Evolutionary conservation across 2,113 vertebrate species (phyloP), one percentile per base, ranked within the genome.

Genomic region (Falco punctatus): DNA sequence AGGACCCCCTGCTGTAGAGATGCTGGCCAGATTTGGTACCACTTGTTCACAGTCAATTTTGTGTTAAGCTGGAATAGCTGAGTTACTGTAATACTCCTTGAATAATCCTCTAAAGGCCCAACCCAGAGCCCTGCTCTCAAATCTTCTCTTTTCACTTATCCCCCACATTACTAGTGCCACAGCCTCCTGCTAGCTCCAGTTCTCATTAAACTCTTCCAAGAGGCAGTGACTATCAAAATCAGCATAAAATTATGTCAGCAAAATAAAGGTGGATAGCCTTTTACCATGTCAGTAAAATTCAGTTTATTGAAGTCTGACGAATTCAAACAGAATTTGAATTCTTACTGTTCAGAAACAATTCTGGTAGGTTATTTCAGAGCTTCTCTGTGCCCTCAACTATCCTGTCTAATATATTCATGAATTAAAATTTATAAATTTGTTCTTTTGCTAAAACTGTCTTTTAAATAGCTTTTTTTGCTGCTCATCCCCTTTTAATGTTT

Each of bases 381-480:
- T 89, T 38, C 58, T 58, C 23, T 74, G 69, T 7, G 33, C 24
- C 17, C 17, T 27, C 44, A 94, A 44, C 38, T 71, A 86, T 42
- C 28, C 72, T 85, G 54, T 35, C 78, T 77, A 62, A 91, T 84
- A 91, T 89, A 97, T 79, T 89, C 38, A 94, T 55, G 4, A 86
- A 88, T 51, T 81, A 79, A 86, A 92, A 75, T 67, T 49, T 86
- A 64, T 14, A 64, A 26, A 64, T 74, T 48, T 52, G 12, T 71
- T 92, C 46, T 71, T 81, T 70, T 77, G 27, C 62, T 95, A 94
- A 70, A 95, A 84, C n/a, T 44, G 6, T 46, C 72, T 51, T 78
- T 59, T 67, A 95, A 84, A 84, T 74, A 94, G 48, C 69, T 94
- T 70, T 95, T 95, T 64, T 62, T 81, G 57, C 83, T 81, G 65